Conservation (phyloP, 2,113 vertebrate species). For the Marmota monax region DNA sequence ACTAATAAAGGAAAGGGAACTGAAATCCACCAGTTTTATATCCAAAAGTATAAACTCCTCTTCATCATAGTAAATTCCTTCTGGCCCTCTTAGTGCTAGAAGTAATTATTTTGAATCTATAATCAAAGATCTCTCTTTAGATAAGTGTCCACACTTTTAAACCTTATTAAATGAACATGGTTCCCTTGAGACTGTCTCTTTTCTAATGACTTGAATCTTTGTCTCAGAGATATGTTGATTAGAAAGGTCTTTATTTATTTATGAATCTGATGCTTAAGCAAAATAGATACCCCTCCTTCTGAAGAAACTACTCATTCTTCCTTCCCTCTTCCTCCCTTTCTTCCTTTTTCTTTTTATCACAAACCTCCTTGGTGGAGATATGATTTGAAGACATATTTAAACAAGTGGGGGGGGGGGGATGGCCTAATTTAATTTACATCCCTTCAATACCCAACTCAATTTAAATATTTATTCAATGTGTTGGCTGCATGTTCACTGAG, state of each 20-base stretch:
- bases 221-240: conserved; percentile 41
- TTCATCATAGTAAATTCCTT: not conserved
- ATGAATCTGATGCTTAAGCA: conserved; percentile 29
- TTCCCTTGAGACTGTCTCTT: not conserved
- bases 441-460: conserved; percentile 17
- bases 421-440: conserved; percentile 45
- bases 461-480: conserved; percentile 47
- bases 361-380: not conserved
- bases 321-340: too few relatives aligned
- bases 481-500: not conserved
- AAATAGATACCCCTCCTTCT: not conserved
- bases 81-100: not conserved
- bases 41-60: not conserved
- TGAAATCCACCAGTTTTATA: not conserved
- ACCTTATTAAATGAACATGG: not conserved
- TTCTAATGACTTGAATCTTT: conserved; percentile 29
- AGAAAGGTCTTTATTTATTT: conserved; percentile 38
- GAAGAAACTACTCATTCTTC: not conserved
- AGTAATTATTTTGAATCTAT: conserved; percentile 12
- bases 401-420: not conserved
- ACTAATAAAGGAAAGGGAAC: not conserved
- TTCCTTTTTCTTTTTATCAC: not conserved
- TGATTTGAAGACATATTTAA: conserved; percentile 31
- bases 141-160: conserved; percentile 44
- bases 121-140: conserved; percentile 13